A percentile compares a stretch with the other conserved stretches of the same genome.
Evolutionary conservation across 2,888 invertebrate species (phyloP).

Genomic region (Molorchus minor): DNA sequence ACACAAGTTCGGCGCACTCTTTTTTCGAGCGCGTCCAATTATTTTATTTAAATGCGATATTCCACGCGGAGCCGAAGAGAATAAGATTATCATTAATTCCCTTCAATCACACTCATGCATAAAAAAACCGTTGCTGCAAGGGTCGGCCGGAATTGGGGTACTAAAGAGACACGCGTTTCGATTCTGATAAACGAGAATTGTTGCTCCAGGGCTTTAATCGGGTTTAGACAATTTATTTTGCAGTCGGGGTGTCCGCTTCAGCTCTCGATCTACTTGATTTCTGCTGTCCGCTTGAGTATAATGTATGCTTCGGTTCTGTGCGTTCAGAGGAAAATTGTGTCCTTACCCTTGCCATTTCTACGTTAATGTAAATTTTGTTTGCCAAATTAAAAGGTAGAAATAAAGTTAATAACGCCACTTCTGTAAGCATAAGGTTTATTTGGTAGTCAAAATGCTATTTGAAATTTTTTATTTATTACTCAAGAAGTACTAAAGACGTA

Average conservation of each 20-base stretch:
- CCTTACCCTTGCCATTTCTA: no score
- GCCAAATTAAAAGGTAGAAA: no score
- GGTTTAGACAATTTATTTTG: slow-evolving; percentile 19
- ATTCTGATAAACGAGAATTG: slow-evolving; percentile 18
- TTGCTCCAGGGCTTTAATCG: slow-evolving; percentile 15
- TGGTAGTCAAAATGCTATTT: no score
- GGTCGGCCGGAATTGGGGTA: slow-evolving; percentile 14
- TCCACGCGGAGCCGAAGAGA: slow-evolving; percentile 21
- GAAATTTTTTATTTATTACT: no score
- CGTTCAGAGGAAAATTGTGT: no score
- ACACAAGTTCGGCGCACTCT: no score
- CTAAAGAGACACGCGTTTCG: slow-evolving; percentile 20
- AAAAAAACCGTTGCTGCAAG: slow-evolving; percentile 27
- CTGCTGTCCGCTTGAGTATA: not conserved
- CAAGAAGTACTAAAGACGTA: no score
- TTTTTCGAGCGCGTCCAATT: slow-evolving; percentile 23
- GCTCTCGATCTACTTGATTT: not conserved
- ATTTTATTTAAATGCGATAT: slow-evolving; percentile 30
- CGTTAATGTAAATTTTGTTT: no score
- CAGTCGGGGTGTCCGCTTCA: slow-evolving; percentile 5
- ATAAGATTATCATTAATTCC: slow-evolving; percentile 29
- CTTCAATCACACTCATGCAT: slow-evolving; percentile 27
- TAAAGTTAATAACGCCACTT: no score
- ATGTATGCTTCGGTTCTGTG: no score
- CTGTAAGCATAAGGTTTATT: no score